Evolutionary conservation across 2,888 invertebrate species (phyloP).

Genomic region (Brachyopa scutellaris): DNA sequence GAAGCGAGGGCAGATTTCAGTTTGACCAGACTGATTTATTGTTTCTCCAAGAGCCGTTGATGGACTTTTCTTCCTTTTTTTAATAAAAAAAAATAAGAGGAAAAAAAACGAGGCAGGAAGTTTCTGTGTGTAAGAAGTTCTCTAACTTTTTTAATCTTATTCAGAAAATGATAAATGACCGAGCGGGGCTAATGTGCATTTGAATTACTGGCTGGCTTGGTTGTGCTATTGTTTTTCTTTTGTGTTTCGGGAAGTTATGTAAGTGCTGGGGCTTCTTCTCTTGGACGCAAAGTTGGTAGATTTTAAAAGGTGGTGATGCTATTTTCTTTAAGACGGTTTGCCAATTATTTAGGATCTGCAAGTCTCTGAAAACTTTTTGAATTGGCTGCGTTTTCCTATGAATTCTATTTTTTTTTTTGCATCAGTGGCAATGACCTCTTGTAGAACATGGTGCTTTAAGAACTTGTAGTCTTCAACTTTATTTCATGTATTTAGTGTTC

Average conservation of each 20-base stretch:
- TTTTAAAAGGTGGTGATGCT: too few species aligned
- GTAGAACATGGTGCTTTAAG: too few species aligned
- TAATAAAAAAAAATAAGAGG: neutral
- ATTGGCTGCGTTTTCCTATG: too few species aligned
- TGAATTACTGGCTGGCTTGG: slow-evolving; percentile 65
- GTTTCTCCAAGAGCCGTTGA: slow-evolving; percentile 61
- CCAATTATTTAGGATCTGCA: too few species aligned
- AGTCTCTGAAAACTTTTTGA: too few species aligned
- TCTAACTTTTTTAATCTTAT: slow-evolving; percentile 52
- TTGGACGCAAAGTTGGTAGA: too few species aligned
- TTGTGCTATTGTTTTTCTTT: slow-evolving; percentile 38
- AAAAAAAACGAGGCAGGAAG: slow-evolving; percentile 47
- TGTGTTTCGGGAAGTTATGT: slow-evolving; percentile 1
- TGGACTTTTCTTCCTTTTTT: slow-evolving; percentile 51
- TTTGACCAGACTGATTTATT: slow-evolving; percentile 72
- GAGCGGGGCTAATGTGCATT: slow-evolving; percentile 66
- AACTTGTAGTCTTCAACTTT: too few species aligned
- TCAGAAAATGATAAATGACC: slow-evolving; percentile 68
- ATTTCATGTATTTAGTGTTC: too few species aligned
- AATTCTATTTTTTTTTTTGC: too few species aligned
- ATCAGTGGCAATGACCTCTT: too few species aligned
- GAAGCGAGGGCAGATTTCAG: slow-evolving; percentile 3
- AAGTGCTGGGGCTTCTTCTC: neutral
- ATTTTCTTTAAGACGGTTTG: too few species aligned
- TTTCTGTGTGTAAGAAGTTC: slow-evolving; percentile 37